phyloP scores from a whole-genome alignment of 2,888 invertebrate genomes.

The Malthinus flaveolus region DNA sequence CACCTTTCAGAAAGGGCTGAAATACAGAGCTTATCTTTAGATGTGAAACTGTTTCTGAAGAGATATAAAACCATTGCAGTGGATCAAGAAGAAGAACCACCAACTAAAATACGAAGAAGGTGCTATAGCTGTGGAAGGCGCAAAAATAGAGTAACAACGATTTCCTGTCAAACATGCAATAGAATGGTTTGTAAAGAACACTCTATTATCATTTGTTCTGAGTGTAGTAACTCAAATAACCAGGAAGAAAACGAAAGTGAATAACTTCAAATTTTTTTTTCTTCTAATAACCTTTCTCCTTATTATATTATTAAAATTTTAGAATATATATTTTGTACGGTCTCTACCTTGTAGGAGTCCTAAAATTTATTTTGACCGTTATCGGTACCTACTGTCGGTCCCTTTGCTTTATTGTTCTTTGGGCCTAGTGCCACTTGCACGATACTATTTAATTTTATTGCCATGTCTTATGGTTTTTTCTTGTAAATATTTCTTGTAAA shows the following conservation, averaged over 20 bases:
- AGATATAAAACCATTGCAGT: neutral
- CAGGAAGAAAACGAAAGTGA: neutral
- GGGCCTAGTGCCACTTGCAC: no score
- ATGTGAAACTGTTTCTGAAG: neutral
- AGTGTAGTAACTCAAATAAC: neutral
- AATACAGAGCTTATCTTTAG: constrained; percentile 1
- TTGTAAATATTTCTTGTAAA: no score
- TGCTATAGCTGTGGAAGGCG: neutral
- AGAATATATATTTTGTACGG: neutral
- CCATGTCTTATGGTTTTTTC: no score
- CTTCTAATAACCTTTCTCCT: no score
- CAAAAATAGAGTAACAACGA: constrained; percentile 10
- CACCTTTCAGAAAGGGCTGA: neutral
- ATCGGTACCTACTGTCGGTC: no score
- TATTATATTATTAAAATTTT: neutral
- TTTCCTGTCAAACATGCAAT: neutral
- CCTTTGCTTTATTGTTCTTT: no score
- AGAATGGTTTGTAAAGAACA: constrained; percentile 3
- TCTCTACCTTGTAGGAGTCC: no score
- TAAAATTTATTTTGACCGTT: no score
- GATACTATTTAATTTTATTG: no score
- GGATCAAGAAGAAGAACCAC: neutral
- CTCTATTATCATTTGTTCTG: neutral
- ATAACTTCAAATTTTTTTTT: no score
- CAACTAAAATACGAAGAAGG: neutral